Evolutionary conservation across 2,113 vertebrate genomes (phyloP), one percentile per base, ranked within the genome.

Genomic region (Uria aalge): DNA sequence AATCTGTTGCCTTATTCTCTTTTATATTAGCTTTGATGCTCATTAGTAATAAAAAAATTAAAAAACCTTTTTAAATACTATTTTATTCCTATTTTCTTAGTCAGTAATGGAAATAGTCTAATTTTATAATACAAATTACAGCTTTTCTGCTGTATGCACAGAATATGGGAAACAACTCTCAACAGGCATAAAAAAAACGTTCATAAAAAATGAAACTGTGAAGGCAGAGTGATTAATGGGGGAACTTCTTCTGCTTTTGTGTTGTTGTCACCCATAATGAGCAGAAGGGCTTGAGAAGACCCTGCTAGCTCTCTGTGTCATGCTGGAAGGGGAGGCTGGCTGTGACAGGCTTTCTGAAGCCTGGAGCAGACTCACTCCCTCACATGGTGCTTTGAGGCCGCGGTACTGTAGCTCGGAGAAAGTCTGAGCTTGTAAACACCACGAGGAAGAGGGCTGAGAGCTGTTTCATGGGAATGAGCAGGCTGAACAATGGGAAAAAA

Each of bases 361-460:
- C 45, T 79, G 57, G 8, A 91, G 32, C 9, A 40, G 73, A 48
- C 34, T 52, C 4, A 5, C 32, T 55, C 23, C 15, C 43, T 78
- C 20, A 15, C 5, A 24, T 0, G 1, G 27, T n/a, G 6, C 47
- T 81, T 73, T 55, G 26, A 87, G 60, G 13, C 47, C 17, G 1
- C 8, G 15, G 6, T 26, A 7, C 12, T 30, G 29, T 17, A 66
- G 11, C 63, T 64, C 63, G 26, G 52, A 63, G 56, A 43, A 74
- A 78, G 21, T 27, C 81, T 47, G 22, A 50, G 19, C 41, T 74
- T 84, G 22, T n/a, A 74, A 67, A 48, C 19, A 45, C 12, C 13
- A 14, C 4, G 2, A 38, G 17, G 4, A 50, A 59, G 20, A 40
- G 12, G 4, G 2, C 26, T 66, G 26, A 75, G n/a, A 56, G 29